Evolutionary conservation across 2,797 vertebrate genomes (phyloP), one percentile per base, ranked within the genome.

Genomic region (Gymnocypris eckloni): DNA sequence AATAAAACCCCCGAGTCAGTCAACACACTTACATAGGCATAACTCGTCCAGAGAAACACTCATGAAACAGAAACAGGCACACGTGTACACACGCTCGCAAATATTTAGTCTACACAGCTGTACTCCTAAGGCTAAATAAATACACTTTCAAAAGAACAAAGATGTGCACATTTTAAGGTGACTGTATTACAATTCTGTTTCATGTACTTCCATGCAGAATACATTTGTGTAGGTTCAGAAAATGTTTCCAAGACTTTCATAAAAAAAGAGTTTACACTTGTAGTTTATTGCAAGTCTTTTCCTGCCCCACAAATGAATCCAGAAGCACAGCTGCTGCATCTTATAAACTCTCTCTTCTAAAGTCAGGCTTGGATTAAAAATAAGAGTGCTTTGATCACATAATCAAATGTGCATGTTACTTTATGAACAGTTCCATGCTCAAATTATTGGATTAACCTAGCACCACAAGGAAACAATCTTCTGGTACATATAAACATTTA

Each of bases 61-160:
- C 80, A 72, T 9, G 78, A 81, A 37, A 18, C 61, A 33, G 69
- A 81, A 54, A 91, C 89, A 90, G 61, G 48, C 87, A 84, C 82
- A 78, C 81, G 69, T 78, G 87, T 78, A 75, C 78, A 66, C 86
- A 85, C 70, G 52, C 83, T 86, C 79, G 5, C 72, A 86, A 45
- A 64, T 94, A 93, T 95, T 95, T 94, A 95, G 94, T 95, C 95
- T 95, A 86, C 92, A 91, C 92, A 94, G 92, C 91, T 94, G 91
- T 90, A 86, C 72, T 52, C 81, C 87, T 90, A 78, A 90, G 90
- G 64, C 93, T 88, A 54, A 87, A 88, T 91, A 92, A 94, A 94
- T 92, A 93, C 82, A 16, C 78, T 81, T 64, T 52, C 56, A 85
- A 86, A 91, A 86, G 90, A 59, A 84, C 39, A 84, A 71, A 69